These are phyloP conservation scores for Ochropleura plecta DNA, from an alignment of 2,888 invertebrate genomes.

Conservation along the genomic window DNA sequence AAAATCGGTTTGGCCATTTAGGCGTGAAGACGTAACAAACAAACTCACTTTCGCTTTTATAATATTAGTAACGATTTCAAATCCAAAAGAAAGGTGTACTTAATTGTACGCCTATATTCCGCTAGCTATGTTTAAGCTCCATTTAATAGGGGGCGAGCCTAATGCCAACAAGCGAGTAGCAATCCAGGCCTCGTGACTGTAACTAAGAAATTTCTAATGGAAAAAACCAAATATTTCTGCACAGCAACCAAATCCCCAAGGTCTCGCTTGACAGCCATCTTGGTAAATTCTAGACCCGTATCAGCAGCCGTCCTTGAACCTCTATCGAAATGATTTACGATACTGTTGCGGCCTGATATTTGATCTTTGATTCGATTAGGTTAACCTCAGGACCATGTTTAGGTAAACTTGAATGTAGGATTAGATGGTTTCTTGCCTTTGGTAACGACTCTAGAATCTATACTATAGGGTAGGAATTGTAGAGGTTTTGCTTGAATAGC, in stretches of 20 bases:
- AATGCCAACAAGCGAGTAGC: no score
- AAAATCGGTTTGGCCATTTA: no score
- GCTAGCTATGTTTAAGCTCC: no score
- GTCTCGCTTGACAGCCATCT: constrained; percentile 12
- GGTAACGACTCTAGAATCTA: neutral
- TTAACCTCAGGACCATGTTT: constrained; percentile 17
- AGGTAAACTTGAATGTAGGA: constrained; percentile 1
- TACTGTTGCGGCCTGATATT: constrained; percentile 17
- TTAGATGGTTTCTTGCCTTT: neutral
- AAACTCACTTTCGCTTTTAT: no score
- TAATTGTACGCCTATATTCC: no score
- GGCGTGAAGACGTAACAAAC: no score
- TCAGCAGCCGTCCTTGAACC: constrained; percentile 45
- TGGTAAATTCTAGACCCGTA: constrained; percentile 37
- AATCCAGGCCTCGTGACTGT: no score
- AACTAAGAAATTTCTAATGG: neutral
- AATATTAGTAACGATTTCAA: no score
- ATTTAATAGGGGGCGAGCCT: no score
- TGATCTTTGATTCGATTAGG: constrained; percentile 33
- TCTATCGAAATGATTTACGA: constrained; percentile 47
- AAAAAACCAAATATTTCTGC: neutral
- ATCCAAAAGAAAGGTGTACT: no score
- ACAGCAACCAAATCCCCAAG: constrained; percentile 6
- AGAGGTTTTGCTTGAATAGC: neutral
- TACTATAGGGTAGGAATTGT: neutral